phyloP scores from a whole-genome alignment of 2,888 invertebrate genomes.

The Chouioia cunea region DNA sequence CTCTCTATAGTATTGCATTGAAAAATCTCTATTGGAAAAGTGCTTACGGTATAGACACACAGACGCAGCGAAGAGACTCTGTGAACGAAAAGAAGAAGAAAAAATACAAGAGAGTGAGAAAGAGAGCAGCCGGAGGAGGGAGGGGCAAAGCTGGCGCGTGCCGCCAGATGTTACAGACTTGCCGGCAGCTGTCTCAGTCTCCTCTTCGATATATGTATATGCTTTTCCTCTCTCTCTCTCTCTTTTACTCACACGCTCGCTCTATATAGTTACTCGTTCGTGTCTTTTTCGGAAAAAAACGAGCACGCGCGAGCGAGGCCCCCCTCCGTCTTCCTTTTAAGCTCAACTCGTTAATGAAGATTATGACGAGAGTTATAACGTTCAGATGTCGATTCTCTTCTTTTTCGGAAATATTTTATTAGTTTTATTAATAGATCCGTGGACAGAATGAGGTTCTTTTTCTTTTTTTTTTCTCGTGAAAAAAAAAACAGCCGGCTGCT shows the following conservation, averaged over 20 bases:
- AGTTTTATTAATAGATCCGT: too few species aligned
- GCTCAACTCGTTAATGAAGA: too few species aligned
- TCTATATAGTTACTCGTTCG: neutral
- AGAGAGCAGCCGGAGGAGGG: conserved; percentile 48
- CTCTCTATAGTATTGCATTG: too few species aligned
- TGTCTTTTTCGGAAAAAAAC: conserved; percentile 40
- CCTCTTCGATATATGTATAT: conserved; percentile 48
- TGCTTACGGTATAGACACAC: too few species aligned
- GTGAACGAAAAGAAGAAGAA: conserved; percentile 9
- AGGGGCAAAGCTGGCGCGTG: conserved; percentile 64
- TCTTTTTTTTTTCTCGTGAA: too few species aligned
- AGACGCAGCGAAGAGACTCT: conserved; percentile 15
- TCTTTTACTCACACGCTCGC: conserved; percentile 14
- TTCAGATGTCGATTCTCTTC: too few species aligned
- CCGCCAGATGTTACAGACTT: conserved; percentile 59
- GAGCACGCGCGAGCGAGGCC: conserved; percentile 30
- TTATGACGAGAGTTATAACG: too few species aligned
- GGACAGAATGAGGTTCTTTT: too few species aligned
- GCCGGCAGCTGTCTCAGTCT: conserved; percentile 57
- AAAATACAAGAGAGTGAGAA: conserved; percentile 15
- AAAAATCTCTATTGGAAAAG: too few species aligned
- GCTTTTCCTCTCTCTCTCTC: conserved; percentile 51
- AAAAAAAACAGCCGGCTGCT: too few species aligned
- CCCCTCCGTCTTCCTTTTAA: neutral
- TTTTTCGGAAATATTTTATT: neutral